These are phyloP conservation scores for Drosophila atripex DNA, from an alignment of 2,888 invertebrate genomes.

Conservation along the genomic window DNA sequence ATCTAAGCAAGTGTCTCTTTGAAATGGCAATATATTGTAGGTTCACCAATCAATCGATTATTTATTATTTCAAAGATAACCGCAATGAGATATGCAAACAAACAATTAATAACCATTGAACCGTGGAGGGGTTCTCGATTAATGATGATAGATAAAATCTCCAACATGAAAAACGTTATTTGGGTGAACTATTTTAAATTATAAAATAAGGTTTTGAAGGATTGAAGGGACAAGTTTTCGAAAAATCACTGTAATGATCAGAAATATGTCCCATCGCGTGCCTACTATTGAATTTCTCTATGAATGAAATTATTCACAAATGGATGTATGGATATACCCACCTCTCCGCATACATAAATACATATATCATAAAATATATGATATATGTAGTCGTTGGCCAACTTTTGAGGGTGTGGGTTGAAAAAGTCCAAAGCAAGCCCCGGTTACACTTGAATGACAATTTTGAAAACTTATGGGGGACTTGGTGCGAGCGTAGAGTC, in stretches of 20 bases:
- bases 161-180: neutral
- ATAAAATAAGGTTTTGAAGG: neutral
- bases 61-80: conserved; percentile 26
- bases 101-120: conserved; percentile 11
- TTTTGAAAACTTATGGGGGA: conserved; percentile 20
- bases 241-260: conserved; percentile 3
- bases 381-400: neutral
- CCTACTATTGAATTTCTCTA: conserved; percentile 72
- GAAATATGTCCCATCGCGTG: conserved; percentile 17
- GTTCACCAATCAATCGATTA: conserved; percentile 28
- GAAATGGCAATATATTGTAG: conserved; percentile 30
- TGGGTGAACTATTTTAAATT: neutral
- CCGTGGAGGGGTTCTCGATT: neutral
- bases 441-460: conserved; percentile 60
- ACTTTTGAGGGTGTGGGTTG: conserved; percentile 10
- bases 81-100: conserved; percentile 4
- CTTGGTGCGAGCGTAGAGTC: conserved; percentile 19
- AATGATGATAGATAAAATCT: neutral
- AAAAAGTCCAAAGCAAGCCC: conserved; percentile 5
- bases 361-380: too few relatives aligned
- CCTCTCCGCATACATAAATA: neutral
- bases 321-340: neutral
- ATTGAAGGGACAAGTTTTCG: neutral
- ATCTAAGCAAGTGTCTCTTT: conserved; percentile 19
- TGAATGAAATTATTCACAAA: conserved; percentile 40